Conservation (phyloP, 2,888 invertebrate species). For the Acleris cristana region DNA sequence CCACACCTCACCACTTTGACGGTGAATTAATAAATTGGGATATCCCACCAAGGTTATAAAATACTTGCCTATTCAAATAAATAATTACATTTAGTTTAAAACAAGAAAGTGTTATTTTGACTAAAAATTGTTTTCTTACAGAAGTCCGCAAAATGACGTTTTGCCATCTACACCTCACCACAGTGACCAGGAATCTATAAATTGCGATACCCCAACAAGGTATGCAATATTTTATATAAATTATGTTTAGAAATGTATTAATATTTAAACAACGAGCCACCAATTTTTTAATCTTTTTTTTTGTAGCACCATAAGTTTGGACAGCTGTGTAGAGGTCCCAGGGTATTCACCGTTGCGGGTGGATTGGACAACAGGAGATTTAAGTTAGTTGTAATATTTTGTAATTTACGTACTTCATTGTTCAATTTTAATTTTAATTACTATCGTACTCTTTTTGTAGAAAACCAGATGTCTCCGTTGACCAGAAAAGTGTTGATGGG, state of each 20-base stretch:
- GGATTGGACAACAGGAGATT: not conserved
- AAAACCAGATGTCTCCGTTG: conserved; percentile 4
- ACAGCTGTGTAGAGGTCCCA: not conserved
- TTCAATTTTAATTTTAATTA: not conserved
- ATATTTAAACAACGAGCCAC: too few relatives aligned
- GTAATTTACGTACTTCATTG: not conserved
- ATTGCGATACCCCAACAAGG: conserved; percentile 1
- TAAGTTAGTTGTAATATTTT: not conserved
- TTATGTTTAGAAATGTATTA: too few relatives aligned
- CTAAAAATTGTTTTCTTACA: conserved; percentile 5
- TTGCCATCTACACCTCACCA: not conserved
- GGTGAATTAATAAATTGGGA: conserved; percentile 3
- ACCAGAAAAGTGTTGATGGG: not conserved
- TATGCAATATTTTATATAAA: conserved; percentile 1
- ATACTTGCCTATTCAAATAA: too few relatives aligned
- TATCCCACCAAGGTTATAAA: too few relatives aligned
- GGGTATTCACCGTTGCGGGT: conserved; percentile 2
- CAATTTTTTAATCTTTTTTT: not conserved
- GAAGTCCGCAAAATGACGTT: not conserved
- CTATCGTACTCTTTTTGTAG: not conserved
- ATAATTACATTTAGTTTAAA: too few relatives aligned
- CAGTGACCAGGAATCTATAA: conserved; percentile 2
- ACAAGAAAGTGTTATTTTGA: too few relatives aligned
- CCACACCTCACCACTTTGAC: conserved; percentile 1
- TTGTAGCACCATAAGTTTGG: conserved; percentile 2